These are phyloP conservation scores for Stenodera caucasica DNA, from an alignment of 2,888 invertebrate genomes.

Conservation along the genomic window DNA sequence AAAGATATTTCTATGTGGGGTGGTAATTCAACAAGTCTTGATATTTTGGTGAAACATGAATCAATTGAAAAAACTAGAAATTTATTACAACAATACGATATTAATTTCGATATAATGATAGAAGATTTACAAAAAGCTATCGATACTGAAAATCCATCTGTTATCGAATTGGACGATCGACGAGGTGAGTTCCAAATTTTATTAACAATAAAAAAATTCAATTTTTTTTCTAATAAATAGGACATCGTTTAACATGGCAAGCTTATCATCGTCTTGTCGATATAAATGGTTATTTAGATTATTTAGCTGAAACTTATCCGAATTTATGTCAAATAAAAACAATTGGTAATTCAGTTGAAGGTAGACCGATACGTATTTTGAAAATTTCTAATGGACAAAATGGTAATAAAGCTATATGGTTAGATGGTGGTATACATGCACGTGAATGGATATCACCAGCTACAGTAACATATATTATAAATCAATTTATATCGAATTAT, in stretches of 20 bases:
- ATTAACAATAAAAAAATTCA: too few species aligned
- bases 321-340: slow-evolving; percentile 70
- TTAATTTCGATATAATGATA: slow-evolving; percentile 71
- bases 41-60: slow-evolving; percentile 70
- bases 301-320: slow-evolving; percentile 71
- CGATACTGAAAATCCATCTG: slow-evolving; percentile 76
- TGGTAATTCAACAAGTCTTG: slow-evolving; percentile 64
- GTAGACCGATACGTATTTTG: slow-evolving; percentile 70
- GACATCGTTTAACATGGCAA: slow-evolving; percentile 72
- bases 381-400: slow-evolving; percentile 70
- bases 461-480: slow-evolving; percentile 74
- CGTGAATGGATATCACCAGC: slow-evolving; percentile 89
- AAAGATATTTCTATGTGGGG: slow-evolving; percentile 68
- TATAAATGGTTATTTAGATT: slow-evolving; percentile 72
- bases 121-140: slow-evolving; percentile 78
- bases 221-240: slow-evolving; percentile 39
- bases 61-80: slow-evolving; percentile 65
- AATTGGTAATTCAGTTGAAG: slow-evolving; percentile 76
- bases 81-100: slow-evolving; percentile 63
- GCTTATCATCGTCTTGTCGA: slow-evolving; percentile 72
- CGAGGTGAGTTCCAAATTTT: slow-evolving; percentile 12
- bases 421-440: slow-evolving; percentile 81
- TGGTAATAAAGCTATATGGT: slow-evolving; percentile 64
- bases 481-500: slow-evolving; percentile 70
- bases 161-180: slow-evolving; percentile 65